Percentiles rank a stretch among this genome's conserved stretches.
Conservation (phyloP, 2,113 vertebrate genomes). For the Calidris pugnax region DNA sequence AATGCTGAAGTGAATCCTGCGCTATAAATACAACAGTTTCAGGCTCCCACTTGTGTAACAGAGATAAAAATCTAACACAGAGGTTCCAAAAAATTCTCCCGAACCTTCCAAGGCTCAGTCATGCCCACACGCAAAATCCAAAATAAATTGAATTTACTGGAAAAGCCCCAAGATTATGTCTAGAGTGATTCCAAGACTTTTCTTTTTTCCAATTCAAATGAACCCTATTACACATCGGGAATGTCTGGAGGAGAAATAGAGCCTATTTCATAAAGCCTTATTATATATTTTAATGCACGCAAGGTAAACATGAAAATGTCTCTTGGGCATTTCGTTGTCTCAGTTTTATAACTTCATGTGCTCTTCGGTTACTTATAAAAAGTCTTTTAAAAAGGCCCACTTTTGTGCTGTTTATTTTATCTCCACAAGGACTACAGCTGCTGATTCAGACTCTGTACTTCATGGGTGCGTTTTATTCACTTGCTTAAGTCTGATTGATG, state of each 20-base stretch:
- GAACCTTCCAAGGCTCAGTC: slow-evolving; percentile 8
- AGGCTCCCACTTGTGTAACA: background rate
- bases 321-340: background rate
- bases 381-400: background rate
- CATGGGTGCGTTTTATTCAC: background rate
- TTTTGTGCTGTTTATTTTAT: background rate
- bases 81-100: background rate
- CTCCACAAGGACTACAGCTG: background rate
- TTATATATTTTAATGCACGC: background rate
- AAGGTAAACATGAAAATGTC: slow-evolving; percentile 22
- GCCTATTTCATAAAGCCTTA: background rate
- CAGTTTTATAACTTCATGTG: background rate
- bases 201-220: slow-evolving; percentile 57
- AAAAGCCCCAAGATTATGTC: slow-evolving; percentile 48
- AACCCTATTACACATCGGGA: background rate
- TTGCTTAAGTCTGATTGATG: background rate
- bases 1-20: background rate
- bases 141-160: slow-evolving; percentile 60
- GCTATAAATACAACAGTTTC: background rate
- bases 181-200: slow-evolving; percentile 29
- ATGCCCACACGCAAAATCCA: background rate
- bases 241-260: slow-evolving; percentile 32
- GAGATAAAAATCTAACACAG: background rate
- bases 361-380: background rate
- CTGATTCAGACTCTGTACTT: background rate